phyloP scores from a whole-genome alignment of 1,140 invertebrate species.

The Drosophila kohkoa region DNA sequence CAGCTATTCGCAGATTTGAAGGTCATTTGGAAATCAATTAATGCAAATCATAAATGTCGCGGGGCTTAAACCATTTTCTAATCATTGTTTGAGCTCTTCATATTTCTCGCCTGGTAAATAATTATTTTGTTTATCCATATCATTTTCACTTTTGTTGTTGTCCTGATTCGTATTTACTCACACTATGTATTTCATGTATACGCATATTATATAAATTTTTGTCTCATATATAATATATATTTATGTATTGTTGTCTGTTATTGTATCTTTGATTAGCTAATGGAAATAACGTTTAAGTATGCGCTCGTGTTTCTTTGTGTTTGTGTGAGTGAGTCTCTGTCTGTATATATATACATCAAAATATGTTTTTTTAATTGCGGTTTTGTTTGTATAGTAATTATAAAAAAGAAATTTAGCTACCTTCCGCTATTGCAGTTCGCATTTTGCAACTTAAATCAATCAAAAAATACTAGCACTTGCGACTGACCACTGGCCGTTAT shows the following conservation, averaged over 20 bases:
- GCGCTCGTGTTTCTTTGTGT: slow-evolving; percentile 25
- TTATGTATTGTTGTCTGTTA: slow-evolving; percentile 11
- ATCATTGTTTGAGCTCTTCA: slow-evolving; percentile 37
- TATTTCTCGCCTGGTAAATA: slow-evolving; percentile 5
- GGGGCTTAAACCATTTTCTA: slow-evolving; percentile 18
- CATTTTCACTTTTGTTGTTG: slow-evolving; percentile 1
- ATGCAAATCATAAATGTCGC: slow-evolving; percentile 6
- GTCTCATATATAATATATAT: slow-evolving; percentile 23
- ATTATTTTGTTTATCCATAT: slow-evolving; percentile 10
- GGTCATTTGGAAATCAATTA: slow-evolving; percentile 4
- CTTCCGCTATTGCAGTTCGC: slow-evolving; percentile 40
- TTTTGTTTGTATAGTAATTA: slow-evolving; percentile 64
- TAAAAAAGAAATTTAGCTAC: slow-evolving; percentile 80
- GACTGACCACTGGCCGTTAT: slow-evolving; percentile 40
- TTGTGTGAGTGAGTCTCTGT: slow-evolving; percentile 25
- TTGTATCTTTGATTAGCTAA: slow-evolving; percentile 46
- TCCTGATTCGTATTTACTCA: slow-evolving; percentile 17
- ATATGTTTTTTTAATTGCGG: slow-evolving; percentile 62
- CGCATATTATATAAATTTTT: slow-evolving; percentile 43
- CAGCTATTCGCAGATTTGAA: slow-evolving; percentile 5
- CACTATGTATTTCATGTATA: slow-evolving; percentile 38
- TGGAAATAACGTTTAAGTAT: slow-evolving; percentile 52
- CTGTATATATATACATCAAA: slow-evolving; percentile 72
- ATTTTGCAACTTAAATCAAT: slow-evolving; percentile 68
- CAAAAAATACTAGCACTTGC: slow-evolving; percentile 69